Percentiles rank a stretch among this genome's conserved stretches.
Conservation (phyloP, 2,113 vertebrate species). For the Clarias magur region DNA sequence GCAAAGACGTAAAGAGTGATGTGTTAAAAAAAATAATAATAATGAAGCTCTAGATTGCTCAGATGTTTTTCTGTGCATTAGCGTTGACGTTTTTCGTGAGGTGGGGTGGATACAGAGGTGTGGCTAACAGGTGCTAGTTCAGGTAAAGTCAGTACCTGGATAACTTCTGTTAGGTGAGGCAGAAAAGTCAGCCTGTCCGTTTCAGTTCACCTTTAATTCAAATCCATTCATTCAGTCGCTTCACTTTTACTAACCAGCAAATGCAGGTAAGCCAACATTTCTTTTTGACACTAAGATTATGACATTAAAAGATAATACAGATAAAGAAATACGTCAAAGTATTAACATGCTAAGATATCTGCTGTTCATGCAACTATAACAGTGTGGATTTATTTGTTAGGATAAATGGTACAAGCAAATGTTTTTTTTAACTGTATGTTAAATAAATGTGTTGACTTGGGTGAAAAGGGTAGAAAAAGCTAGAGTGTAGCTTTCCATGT, state of each 20-base stretch:
- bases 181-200: conserved; percentile 16
- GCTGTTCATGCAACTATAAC: background rate
- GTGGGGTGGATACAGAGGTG: conserved; percentile 35
- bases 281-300: background rate
- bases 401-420: background rate
- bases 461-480: background rate
- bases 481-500: background rate
- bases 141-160: conserved; percentile 51
- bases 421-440: background rate
- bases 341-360: background rate
- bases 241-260: conserved; percentile 1
- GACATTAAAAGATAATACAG: background rate
- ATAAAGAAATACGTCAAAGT: background rate
- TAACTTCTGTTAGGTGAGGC: background rate
- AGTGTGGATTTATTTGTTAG: background rate
- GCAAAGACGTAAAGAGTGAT: background rate
- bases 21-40: background rate
- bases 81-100: background rate
- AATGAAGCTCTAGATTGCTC: background rate
- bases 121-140: conserved; percentile 48
- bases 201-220: conserved; percentile 26
- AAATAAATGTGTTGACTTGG: background rate
- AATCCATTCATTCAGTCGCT: background rate
- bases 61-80: background rate
- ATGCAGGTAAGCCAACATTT: conserved; percentile 2